Base-by-base conservation (phyloP, 2,797 vertebrate genomes). In the Trematomus bernacchii region DNA sequence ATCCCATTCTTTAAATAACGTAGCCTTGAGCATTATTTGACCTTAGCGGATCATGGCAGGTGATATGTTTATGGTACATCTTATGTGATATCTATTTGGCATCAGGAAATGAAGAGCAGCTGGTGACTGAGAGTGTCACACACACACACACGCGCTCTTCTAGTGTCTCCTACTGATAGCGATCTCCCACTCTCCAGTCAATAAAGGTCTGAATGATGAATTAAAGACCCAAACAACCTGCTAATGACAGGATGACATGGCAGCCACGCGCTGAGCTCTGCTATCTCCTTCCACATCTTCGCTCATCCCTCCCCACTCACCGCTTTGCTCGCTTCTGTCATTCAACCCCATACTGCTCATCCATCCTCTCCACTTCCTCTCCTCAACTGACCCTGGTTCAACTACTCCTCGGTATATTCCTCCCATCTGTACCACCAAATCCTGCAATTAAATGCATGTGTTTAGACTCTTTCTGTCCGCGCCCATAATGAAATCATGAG, bases 161-260 rank as follows among this genome's bases (percentile, higher is more conserved):
- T 77, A 63, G 79, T 72, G 77, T 84, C 89, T 87, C 60, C 68
- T 43, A 13, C 71, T 82, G 93, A 94, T 93, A 92, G 89, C 54
- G 85, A 92, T 94, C 93, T 90, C 80, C 83, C 81, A 78, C 91
- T 91, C 89, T 88, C 83, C 77, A 90, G 90, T 93, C 90, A 93
- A 93, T 93, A 93, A 93, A 92, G 89, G 91, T 88, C 83, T 87
- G 80, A 90, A 92, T 92, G 90, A 93, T 94, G 80, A 92, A 94
- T 94, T 92, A 92, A 93, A 92, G 88, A 88, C 84, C 90, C 84
- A 90, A 93, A 94, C 91, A 94, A 91, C 85, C 86, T 79, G 85
- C 91, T 93, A 92, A 94, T 93, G 92, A 92, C 85, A 89, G 91
- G 88, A 88, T 85, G 88, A 93, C 91, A 92, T 66, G 88, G 89